Conservation (phyloP, 2,888 invertebrate genomes). For the Ophraella communa region DNA sequence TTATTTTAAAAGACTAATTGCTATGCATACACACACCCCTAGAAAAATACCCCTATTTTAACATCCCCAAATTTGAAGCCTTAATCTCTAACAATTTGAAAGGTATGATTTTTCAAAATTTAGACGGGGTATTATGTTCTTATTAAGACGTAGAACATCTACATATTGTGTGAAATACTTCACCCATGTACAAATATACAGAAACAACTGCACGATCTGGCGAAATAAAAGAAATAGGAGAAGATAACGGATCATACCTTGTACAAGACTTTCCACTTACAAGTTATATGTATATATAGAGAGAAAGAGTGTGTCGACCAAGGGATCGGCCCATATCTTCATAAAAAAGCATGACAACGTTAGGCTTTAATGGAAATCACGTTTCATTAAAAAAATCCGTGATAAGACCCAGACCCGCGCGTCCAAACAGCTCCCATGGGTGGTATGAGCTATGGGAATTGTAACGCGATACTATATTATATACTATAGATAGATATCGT, state of each 20-base stretch:
- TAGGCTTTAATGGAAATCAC: constrained; percentile 56
- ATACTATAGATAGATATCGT: no score
- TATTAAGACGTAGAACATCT: no score
- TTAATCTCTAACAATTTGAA: no score
- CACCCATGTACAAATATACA: constrained; percentile 24
- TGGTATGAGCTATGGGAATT: not conserved
- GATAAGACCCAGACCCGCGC: constrained; percentile 29
- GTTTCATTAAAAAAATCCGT: constrained; percentile 51
- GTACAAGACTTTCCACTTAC: constrained; percentile 56
- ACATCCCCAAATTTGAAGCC: no score
- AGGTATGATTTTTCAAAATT: no score
- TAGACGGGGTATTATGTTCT: no score
- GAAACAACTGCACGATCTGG: constrained; percentile 13
- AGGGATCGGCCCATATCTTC: constrained; percentile 54
- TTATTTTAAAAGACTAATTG: no score
- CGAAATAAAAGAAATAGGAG: constrained; percentile 44
- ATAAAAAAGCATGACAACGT: constrained; percentile 53
- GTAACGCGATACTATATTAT: not conserved
- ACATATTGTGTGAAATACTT: not conserved
- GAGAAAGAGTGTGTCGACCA: constrained; percentile 42
- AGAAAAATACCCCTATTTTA: no score
- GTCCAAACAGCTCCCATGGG: constrained; percentile 12
- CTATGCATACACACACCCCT: no score
- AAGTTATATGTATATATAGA: constrained; percentile 46
- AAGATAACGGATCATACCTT: constrained; percentile 50